Conservation (phyloP, 1,140 invertebrate genomes). For the Streblospio benedicti region DNA sequence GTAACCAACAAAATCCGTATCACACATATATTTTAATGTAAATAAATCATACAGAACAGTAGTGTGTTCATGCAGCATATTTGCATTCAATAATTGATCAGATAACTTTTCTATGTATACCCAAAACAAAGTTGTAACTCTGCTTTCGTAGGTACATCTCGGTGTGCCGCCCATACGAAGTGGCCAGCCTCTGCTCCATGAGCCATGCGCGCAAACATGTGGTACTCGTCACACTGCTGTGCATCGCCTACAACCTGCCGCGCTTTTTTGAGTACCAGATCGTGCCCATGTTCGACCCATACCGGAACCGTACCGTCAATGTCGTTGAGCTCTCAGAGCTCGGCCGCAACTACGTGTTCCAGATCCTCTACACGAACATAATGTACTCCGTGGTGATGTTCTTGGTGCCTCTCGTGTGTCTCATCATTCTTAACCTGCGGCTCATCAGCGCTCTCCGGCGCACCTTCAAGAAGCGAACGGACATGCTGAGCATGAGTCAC, state of each 20-base stretch:
- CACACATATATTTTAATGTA: no score
- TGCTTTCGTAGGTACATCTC: no score
- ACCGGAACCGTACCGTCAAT: constrained; percentile 14
- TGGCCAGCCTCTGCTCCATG: constrained; percentile 77
- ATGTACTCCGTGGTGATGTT: constrained; percentile 16
- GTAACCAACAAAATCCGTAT: no score
- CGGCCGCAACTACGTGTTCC: constrained; percentile 60
- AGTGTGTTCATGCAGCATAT: no score
- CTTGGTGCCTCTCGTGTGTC: constrained; percentile 5
- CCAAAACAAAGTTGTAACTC: no score
- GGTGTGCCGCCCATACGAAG: constrained; percentile 78
- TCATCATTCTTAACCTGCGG: constrained; percentile 12
- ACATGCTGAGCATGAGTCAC: not conserved
- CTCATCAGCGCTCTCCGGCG: constrained; percentile 12
- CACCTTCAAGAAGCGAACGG: constrained; percentile 6
- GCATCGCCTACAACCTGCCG: constrained; percentile 75
- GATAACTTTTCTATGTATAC: no score
- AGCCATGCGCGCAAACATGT: constrained; percentile 73
- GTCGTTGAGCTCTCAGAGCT: constrained; percentile 61
- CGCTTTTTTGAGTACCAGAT: constrained; percentile 49
- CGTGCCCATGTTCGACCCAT: not conserved
- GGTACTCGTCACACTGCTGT: constrained; percentile 66
- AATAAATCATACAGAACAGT: no score
- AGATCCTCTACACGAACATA: constrained; percentile 12
- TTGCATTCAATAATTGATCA: no score